Evolutionary conservation across 2,888 invertebrate genomes (phyloP).

Genomic region (Elysia crispata): DNA sequence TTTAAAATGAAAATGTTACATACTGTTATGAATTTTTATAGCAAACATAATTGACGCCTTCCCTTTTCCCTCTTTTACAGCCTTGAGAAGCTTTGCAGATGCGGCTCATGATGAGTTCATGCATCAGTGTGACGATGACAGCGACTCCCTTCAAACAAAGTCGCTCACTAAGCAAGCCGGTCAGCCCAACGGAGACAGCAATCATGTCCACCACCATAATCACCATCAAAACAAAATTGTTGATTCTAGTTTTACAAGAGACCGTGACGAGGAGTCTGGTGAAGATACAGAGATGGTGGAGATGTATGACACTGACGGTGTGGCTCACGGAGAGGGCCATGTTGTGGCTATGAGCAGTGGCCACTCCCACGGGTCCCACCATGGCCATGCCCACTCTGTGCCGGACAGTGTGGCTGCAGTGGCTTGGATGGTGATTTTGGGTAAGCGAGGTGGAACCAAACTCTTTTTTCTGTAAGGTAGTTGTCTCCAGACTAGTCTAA

Average conservation of each 20-base stretch:
- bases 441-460: conserved; percentile 24
- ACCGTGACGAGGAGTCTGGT: not conserved
- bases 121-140: conserved; percentile 49
- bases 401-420: conserved; percentile 88
- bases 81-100: conserved; percentile 50
- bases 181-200: too few species aligned
- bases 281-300: conserved; percentile 30
- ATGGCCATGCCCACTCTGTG: conserved; percentile 61
- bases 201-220: too few species aligned
- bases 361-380: conserved; percentile 52
- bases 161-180: too few species aligned
- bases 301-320: too few species aligned
- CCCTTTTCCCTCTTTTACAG: conserved; percentile 16
- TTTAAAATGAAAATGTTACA: too few species aligned
- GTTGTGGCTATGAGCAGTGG: not conserved
- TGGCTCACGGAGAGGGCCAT: not conserved
- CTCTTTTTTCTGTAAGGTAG: too few species aligned
- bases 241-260: not conserved
- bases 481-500: too few species aligned
- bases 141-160: too few species aligned
- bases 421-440: conserved; percentile 97
- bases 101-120: conserved; percentile 51
- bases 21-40: too few species aligned
- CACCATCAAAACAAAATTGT: too few species aligned
- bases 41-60: too few species aligned